phyloP scores from a whole-genome alignment of 2,888 invertebrate genomes.

The Acleris cristana region DNA sequence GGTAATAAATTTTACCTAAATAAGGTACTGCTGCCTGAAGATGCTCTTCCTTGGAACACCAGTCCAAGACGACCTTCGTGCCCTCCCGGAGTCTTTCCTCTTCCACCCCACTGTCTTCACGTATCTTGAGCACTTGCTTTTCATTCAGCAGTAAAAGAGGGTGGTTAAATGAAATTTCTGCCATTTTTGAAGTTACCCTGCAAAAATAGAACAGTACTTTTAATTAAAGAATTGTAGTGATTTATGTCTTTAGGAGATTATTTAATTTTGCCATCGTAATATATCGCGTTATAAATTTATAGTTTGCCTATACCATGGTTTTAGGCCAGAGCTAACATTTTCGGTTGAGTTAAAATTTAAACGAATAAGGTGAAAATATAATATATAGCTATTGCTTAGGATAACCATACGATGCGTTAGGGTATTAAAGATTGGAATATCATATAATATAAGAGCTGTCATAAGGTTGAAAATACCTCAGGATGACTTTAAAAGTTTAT shows the following conservation, averaged over 20 bases:
- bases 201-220: not conserved
- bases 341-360: too few relatives aligned
- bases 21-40: slow-evolving; percentile 35
- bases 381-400: too few relatives aligned
- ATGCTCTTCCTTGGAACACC: slow-evolving; percentile 41
- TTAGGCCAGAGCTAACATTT: too few relatives aligned
- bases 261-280: too few relatives aligned
- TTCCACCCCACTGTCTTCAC: slow-evolving; percentile 26
- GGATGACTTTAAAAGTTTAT: too few relatives aligned
- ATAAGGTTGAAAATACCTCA: too few relatives aligned
- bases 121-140: slow-evolving; percentile 32
- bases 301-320: too few relatives aligned
- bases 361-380: too few relatives aligned
- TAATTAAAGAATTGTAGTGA: not conserved
- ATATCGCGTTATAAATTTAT: too few relatives aligned
- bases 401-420: too few relatives aligned
- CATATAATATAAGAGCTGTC: too few relatives aligned
- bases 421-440: too few relatives aligned
- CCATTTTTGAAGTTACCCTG: slow-evolving; percentile 20
- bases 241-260: not conserved
- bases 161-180: slow-evolving; percentile 16
- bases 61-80: slow-evolving; percentile 29
- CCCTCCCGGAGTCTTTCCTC: slow-evolving; percentile 32
- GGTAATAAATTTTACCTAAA: slow-evolving; percentile 31
- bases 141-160: slow-evolving; percentile 35